Evolutionary conservation across 2,888 invertebrate genomes (phyloP), one percentile per base, ranked within the genome.

Genomic region (Hanleya hanleyi): DNA sequence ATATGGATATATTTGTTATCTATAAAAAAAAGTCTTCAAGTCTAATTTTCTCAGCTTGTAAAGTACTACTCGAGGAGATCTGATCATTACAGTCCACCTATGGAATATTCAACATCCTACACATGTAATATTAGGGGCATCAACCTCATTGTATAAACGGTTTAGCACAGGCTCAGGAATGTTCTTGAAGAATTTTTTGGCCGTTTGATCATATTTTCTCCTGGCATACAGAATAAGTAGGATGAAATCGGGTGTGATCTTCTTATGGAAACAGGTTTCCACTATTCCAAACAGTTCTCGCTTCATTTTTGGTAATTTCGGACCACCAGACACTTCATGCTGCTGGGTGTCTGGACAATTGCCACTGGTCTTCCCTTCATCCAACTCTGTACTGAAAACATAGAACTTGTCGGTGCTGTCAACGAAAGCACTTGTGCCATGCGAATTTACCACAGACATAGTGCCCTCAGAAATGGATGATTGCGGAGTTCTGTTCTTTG

Each of bases 201-300:
- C 82, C 37, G 71, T 67, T 4, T 38, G n/a, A 68, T 84, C 84
- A 65, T 76, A 65, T 33, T 77, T 80, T 50, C 80, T 75, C 33
- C 84, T 69, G 38, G 79, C 80, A 71, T 77, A 81, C 62, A 86
- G 71, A 29, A 87, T 81, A 37, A 77, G 71, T n/a, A 82, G 67
- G 18, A 87, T 73, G 70, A 74, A 83, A 6, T 83, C 72, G 22
- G 83, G 76, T n/a, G 77, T 75, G 12, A 87, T 74, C 65, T 86
- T 84, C 66, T 80, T 81, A 51, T 81, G 81, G 62, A 85, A 83
- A 57, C 84, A 85, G 66, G 82, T 78, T 66, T 86, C 85, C 0
- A 83, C 82, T 49, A 86, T 67, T 18, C 69, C 49, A 18, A 68
- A 26, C n/a, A 57, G 33, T 26, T 57, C 61, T 32, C 61, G 61